Conservation (phyloP, 2,888 invertebrate genomes). For the Physocephala rufipes region DNA sequence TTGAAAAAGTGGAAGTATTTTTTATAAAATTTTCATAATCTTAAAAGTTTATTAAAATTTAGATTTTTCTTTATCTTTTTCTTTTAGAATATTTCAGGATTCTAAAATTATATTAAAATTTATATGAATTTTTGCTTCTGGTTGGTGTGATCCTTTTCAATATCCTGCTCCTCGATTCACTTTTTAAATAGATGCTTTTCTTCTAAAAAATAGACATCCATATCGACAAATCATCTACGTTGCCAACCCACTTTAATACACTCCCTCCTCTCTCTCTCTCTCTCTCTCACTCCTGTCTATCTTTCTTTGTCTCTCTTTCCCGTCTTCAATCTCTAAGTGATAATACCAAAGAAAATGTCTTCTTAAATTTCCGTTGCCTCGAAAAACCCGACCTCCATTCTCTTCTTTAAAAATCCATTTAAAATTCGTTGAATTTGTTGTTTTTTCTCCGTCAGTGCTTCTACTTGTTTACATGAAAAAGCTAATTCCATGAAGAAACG, state of each 20-base stretch:
- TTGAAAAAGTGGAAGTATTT: background rate
- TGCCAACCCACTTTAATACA: background rate
- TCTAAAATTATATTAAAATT: too few relatives aligned
- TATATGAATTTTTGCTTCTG: too few relatives aligned
- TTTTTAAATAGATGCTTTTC: too few relatives aligned
- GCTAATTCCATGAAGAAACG: background rate
- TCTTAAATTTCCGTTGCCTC: slow-evolving; percentile 43
- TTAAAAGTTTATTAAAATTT: slow-evolving; percentile 18
- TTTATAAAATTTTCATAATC: slow-evolving; percentile 15
- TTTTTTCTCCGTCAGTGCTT: too few relatives aligned
- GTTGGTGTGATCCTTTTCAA: too few relatives aligned
- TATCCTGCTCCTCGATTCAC: too few relatives aligned
- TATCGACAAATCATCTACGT: too few relatives aligned
- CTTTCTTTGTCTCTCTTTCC: background rate
- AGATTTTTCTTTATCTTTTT: slow-evolving; percentile 38
- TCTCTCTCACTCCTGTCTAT: background rate
- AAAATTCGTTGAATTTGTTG: background rate
- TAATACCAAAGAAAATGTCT: slow-evolving; percentile 45
- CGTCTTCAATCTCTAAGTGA: slow-evolving; percentile 32
- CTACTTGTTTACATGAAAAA: background rate
- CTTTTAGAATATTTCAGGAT: slow-evolving; percentile 2
- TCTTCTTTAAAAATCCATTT: background rate
- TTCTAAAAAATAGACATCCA: slow-evolving; percentile 23
- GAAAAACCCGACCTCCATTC: background rate
- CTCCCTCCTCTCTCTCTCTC: background rate